Conservation (phyloP, 2,113 vertebrate genomes). For the Aramus guarauna region DNA sequence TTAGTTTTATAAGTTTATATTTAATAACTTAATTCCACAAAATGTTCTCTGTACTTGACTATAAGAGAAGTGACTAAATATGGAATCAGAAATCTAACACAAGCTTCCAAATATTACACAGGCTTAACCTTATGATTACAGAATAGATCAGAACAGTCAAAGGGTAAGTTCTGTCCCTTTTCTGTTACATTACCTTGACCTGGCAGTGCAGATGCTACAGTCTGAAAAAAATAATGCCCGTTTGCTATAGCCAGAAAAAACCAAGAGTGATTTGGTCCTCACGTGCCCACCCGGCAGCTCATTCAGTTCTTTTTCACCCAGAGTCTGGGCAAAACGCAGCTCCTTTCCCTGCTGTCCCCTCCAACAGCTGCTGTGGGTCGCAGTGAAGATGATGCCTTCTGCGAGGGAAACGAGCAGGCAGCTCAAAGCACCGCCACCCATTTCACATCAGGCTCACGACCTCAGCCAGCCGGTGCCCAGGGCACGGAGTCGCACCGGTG, state of each 20-base stretch:
- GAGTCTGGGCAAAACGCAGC: not conserved
- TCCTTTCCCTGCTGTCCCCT: not conserved
- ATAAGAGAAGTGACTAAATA: not conserved
- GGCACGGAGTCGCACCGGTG: accelerated
- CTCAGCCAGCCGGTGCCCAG: not conserved
- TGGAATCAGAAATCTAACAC: not conserved
- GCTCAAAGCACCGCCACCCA: not conserved
- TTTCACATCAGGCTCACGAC: not conserved
- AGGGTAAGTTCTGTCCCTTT: not conserved
- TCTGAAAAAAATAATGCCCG: not conserved
- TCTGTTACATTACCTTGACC: not conserved
- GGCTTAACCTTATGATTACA: not conserved
- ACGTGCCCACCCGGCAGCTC: not conserved
- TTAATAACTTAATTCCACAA: not conserved
- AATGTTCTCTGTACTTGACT: not conserved
- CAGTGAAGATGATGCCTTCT: not conserved
- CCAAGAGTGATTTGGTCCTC: not conserved
- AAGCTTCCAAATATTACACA: not conserved
- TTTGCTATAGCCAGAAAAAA: not conserved
- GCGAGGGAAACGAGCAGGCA: not conserved
- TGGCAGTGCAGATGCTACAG: not conserved
- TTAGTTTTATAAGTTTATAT: not conserved
- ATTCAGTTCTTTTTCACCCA: not conserved
- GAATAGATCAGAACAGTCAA: not conserved
- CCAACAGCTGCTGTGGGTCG: not conserved